These are phyloP conservation scores for Aurelia aurita complex sp. Pacific DNA, from an alignment of 30 jellyfish, hydroid and myxozoan species.

Conservation along the genomic window DNA sequence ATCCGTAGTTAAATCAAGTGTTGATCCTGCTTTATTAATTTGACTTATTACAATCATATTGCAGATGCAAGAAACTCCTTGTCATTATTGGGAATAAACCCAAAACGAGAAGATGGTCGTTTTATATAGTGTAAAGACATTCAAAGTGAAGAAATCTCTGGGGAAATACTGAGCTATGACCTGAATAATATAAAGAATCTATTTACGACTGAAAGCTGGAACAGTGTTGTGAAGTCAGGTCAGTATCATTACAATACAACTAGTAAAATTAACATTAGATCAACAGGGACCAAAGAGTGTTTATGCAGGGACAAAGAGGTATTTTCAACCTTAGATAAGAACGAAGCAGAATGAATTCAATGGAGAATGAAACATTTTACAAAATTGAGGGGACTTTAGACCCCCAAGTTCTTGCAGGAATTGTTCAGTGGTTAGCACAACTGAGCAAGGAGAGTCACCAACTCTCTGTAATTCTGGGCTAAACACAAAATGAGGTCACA, in stretches of 20 bases:
- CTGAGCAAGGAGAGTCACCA: too few species aligned
- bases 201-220: conserved; percentile 12
- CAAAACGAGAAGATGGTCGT: conserved; percentile 4
- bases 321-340: too few species aligned
- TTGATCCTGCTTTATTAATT: neutral
- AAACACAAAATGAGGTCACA: too few species aligned
- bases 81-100: conserved; percentile 14
- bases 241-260: neutral
- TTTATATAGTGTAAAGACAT: neutral
- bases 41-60: conserved; percentile 14
- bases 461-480: too few species aligned
- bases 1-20: neutral
- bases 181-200: neutral
- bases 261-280: neutral
- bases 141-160: conserved; percentile 5
- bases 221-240: conserved; percentile 11
- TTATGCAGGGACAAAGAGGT: too few species aligned
- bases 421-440: too few species aligned
- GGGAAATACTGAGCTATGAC: neutral
- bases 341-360: too few species aligned
- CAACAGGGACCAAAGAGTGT: too few species aligned
- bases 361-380: too few species aligned
- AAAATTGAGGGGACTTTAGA: too few species aligned
- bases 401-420: too few species aligned
- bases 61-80: conserved; percentile 7